phyloP scores from a whole-genome alignment of 2,113 vertebrate genomes.

The Lota lota region DNA sequence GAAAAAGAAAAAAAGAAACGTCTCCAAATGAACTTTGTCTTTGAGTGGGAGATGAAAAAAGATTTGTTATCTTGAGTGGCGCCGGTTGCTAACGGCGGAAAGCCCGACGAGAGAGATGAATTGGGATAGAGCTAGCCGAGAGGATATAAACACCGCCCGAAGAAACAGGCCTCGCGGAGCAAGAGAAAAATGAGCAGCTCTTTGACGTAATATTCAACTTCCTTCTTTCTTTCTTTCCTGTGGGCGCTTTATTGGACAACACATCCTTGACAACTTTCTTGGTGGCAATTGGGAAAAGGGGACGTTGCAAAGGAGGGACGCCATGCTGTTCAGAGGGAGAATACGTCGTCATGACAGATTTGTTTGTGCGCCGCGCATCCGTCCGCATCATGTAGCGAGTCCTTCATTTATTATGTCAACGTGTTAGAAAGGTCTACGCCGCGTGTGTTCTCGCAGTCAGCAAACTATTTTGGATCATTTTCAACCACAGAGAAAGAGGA shows the following conservation, averaged over 20 bases:
- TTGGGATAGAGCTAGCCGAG: constrained; percentile 25
- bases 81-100: constrained; percentile 26
- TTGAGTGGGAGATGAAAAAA: constrained; percentile 43
- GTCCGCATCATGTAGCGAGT: too few relatives aligned
- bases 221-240: background rate
- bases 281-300: too few relatives aligned
- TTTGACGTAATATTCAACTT: background rate
- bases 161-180: constrained; percentile 13
- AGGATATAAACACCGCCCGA: constrained; percentile 23
- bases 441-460: too few relatives aligned
- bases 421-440: too few relatives aligned
- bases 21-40: constrained; percentile 46
- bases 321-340: too few relatives aligned
- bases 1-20: constrained; percentile 31
- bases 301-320: too few relatives aligned
- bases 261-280: too few relatives aligned
- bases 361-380: too few relatives aligned
- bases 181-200: background rate
- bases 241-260: background rate
- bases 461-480: too few relatives aligned
- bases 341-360: too few relatives aligned
- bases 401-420: too few relatives aligned
- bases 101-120: constrained; percentile 40
- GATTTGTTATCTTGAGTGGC: constrained; percentile 54
- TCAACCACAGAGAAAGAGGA: too few relatives aligned